These are phyloP conservation scores for Hydraecia micacea DNA, from an alignment of 2,888 invertebrate species.

Conservation along the genomic window DNA sequence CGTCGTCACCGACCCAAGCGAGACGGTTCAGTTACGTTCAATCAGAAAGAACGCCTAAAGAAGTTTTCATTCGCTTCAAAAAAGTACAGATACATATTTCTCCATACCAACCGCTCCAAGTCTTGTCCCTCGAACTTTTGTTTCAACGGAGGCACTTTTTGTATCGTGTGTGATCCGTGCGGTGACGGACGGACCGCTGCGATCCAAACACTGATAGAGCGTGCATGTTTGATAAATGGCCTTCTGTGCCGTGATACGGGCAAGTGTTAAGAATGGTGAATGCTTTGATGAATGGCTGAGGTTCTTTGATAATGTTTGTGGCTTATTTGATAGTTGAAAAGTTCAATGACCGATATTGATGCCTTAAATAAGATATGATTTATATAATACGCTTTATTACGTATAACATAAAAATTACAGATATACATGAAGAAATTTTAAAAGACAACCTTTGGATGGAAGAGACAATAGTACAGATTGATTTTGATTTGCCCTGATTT, in stretches of 20 bases:
- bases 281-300: slow-evolving; percentile 24
- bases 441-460: too few relatives aligned
- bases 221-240: slow-evolving; percentile 56
- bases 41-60: not conserved
- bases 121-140: slow-evolving; percentile 39
- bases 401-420: too few relatives aligned
- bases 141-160: slow-evolving; percentile 60
- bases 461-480: too few relatives aligned
- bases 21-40: not conserved
- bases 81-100: slow-evolving; percentile 16
- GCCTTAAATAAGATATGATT: too few relatives aligned
- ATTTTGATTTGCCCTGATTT: too few relatives aligned
- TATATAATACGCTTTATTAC: too few relatives aligned
- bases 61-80: not conserved
- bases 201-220: slow-evolving; percentile 52
- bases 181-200: slow-evolving; percentile 45
- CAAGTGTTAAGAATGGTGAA: slow-evolving; percentile 6
- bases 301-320: not conserved
- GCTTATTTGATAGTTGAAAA: not conserved
- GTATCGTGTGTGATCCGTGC: slow-evolving; percentile 62
- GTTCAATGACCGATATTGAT: not conserved
- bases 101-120: slow-evolving; percentile 13
- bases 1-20: not conserved
- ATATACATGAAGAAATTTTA: too few relatives aligned
- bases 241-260: slow-evolving; percentile 41